Evolutionary conservation across 2,888 invertebrate species (phyloP).

Genomic region (Deroplatys truncata): DNA sequence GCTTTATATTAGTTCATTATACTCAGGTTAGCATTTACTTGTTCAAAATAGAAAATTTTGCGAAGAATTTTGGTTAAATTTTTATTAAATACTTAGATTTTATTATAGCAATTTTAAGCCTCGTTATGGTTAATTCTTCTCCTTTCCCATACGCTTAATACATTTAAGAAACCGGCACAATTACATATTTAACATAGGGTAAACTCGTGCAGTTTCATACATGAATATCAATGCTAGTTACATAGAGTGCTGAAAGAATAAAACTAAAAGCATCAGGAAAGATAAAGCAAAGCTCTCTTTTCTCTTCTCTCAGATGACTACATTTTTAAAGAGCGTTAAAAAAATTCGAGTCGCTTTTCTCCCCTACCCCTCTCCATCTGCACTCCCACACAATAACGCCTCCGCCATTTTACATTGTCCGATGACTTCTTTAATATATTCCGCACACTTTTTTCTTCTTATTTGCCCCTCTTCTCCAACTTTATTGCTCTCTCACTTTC

Average conservation of each 20-base stretch:
- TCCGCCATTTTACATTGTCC: not conserved
- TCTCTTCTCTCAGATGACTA: not conserved
- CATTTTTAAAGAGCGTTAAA: not conserved
- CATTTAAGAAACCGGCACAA: too few species aligned
- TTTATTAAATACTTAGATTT: too few species aligned
- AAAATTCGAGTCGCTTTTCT: not conserved
- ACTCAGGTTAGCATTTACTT: too few species aligned
- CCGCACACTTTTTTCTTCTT: not conserved
- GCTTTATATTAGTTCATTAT: too few species aligned
- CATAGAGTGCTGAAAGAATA: not conserved
- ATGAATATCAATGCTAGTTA: too few species aligned
- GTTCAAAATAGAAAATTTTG: too few species aligned
- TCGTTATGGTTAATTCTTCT: too few species aligned
- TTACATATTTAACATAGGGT: too few species aligned
- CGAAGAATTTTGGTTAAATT: too few species aligned
- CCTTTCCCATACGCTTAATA: too few species aligned
- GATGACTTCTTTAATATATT: not conserved
- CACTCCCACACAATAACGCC: not conserved
- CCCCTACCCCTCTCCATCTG: not conserved
- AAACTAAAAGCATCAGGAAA: not conserved
- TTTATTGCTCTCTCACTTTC: not conserved
- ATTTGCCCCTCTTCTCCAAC: not conserved
- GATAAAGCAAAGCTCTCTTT: not conserved
- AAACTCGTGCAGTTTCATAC: too few species aligned
- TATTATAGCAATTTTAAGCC: too few species aligned